Conservation (phyloP, 2,113 vertebrate species). For the Pygoscelis antarcticus region DNA sequence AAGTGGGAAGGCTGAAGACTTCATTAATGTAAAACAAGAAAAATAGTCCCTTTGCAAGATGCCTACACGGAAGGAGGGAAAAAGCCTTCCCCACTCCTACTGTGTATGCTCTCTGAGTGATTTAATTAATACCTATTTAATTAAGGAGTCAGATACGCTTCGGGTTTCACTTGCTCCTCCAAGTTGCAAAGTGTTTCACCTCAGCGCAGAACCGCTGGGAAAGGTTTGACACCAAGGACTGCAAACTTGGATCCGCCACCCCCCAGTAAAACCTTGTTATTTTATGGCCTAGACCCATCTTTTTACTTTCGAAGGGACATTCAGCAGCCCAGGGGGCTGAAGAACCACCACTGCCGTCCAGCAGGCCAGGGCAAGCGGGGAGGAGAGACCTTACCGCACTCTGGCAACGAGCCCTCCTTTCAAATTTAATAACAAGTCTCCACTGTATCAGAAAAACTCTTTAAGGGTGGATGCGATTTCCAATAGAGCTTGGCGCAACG, state of each 20-base stretch:
- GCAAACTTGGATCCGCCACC: background rate
- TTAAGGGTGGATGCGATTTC: background rate
- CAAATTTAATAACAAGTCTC: background rate
- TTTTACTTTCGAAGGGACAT: background rate
- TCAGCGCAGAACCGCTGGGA: background rate
- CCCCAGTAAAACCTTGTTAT: background rate
- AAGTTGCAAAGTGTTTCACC: slow-evolving; percentile 11
- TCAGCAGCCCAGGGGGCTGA: background rate
- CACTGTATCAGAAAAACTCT: background rate
- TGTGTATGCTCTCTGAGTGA: slow-evolving; percentile 49
- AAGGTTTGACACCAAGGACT: background rate
- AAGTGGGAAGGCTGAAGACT: slow-evolving; percentile 82
- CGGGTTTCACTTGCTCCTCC: slow-evolving; percentile 28
- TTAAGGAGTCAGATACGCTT: slow-evolving; percentile 55
- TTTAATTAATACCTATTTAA: slow-evolving; percentile 64
- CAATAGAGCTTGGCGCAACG: background rate
- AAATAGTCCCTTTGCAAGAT: slow-evolving; percentile 78
- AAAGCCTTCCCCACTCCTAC: slow-evolving; percentile 60
- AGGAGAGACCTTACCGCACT: background rate
- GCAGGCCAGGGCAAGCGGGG: background rate
- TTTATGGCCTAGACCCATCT: background rate
- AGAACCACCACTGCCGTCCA: background rate
- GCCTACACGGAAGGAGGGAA: slow-evolving; percentile 66
- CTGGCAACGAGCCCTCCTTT: background rate
- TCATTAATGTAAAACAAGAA: slow-evolving; percentile 82